A percentile compares a stretch with the other conserved stretches of the same genome.
phyloP scores from a whole-genome alignment of 1,140 invertebrate genomes.

The Lysiphlebus fabarum region DNA sequence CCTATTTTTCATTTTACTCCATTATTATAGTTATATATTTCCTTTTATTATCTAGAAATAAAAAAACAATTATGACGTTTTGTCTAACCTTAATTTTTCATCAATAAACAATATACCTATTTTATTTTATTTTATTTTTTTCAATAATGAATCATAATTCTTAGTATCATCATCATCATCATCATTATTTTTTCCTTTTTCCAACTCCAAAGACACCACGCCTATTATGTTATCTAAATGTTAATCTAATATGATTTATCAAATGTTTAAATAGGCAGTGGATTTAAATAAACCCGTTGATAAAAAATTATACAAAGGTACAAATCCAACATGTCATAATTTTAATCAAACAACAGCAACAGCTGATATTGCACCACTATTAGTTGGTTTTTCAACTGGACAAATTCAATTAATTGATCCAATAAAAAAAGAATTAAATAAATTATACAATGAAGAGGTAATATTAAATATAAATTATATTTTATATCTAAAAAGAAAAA shows the following conservation, averaged over 20 bases:
- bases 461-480: conserved; percentile 33
- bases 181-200: conserved; percentile 9
- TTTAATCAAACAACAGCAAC: conserved; percentile 86
- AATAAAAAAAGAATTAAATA: conserved; percentile 91
- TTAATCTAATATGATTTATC: no score
- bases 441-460: conserved; percentile 98
- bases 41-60: no score
- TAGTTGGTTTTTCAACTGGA: conserved; percentile 96
- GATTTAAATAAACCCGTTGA: conserved; percentile 95
- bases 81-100: conserved; percentile 39
- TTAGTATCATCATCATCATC: no score
- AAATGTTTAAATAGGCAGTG: conserved; percentile 66
- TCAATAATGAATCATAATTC: background rate
- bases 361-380: conserved; percentile 76
- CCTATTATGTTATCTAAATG: no score
- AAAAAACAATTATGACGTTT: no score
- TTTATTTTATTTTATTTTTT: background rate
- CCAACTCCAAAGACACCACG: no score
- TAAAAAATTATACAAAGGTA: conserved; percentile 97
- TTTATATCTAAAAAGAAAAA: background rate
- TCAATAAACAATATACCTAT: conserved; percentile 23
- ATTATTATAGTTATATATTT: no score
- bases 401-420: conserved; percentile 97
- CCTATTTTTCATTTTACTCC: conserved; percentile 4
- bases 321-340: conserved; percentile 98